Percentiles rank a stretch among this genome's conserved stretches.
These are phyloP conservation scores for Ormyrus rosae DNA, from an alignment of 2,888 invertebrate species.

Conservation along the genomic window DNA sequence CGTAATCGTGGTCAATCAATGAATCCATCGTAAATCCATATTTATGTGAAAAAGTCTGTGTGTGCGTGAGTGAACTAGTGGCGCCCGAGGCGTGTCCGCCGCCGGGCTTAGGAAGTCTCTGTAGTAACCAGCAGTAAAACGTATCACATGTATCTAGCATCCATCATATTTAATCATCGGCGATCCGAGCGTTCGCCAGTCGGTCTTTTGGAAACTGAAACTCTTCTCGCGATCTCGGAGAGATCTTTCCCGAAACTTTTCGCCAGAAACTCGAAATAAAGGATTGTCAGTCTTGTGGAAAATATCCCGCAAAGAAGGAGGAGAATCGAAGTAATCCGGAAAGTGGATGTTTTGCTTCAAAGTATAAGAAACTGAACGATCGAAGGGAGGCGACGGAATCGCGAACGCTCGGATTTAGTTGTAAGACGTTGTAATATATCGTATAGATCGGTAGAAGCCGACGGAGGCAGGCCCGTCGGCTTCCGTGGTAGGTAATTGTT, in stretches of 20 bases:
- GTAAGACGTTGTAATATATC: slow-evolving; percentile 62
- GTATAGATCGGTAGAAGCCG: slow-evolving; percentile 51
- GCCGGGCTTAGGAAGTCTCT: slow-evolving; percentile 74
- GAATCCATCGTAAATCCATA: slow-evolving; percentile 63
- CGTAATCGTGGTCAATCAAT: slow-evolving; percentile 69
- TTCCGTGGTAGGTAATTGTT: slow-evolving; percentile 70
- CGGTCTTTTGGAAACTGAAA: neutral
- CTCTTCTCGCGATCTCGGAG: neutral
- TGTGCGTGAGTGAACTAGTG: slow-evolving; percentile 77
- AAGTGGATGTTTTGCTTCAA: slow-evolving; percentile 1
- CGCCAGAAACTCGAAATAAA: slow-evolving; percentile 30
- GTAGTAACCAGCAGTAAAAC: slow-evolving; percentile 76
- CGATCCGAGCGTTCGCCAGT: slow-evolving; percentile 63
- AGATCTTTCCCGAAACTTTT: neutral
- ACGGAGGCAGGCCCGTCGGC: slow-evolving; percentile 55
- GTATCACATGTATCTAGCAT: slow-evolving; percentile 76
- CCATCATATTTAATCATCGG: slow-evolving; percentile 71
- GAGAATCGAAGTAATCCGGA: slow-evolving; percentile 3
- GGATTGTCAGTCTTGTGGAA: slow-evolving; percentile 46
- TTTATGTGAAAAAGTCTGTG: slow-evolving; percentile 60
- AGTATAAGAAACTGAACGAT: neutral
- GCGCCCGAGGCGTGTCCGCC: slow-evolving; percentile 62
- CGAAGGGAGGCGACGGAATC: slow-evolving; percentile 29
- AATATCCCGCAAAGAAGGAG: slow-evolving; percentile 13
- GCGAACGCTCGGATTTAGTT: slow-evolving; percentile 58